Evolutionary conservation across 2,888 invertebrate genomes (phyloP).

Genomic region (Hipparchia semele): DNA sequence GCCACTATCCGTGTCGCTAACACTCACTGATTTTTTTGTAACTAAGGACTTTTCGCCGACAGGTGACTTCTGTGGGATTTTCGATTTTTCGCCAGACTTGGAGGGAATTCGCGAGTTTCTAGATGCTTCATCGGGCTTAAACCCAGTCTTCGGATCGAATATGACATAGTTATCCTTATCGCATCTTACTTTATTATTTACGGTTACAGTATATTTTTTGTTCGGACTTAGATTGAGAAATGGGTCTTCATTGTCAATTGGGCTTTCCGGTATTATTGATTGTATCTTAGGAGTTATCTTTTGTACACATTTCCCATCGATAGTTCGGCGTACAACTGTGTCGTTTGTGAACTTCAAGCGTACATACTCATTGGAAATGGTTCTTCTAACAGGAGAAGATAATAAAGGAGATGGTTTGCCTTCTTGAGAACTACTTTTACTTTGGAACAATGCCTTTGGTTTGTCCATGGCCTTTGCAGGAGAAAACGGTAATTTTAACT

Average conservation of each 20-base stretch:
- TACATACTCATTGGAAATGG: constrained; percentile 80
- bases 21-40: constrained; percentile 67
- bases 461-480: constrained; percentile 73
- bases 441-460: constrained; percentile 75
- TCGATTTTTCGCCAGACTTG: constrained; percentile 64
- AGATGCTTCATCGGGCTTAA: constrained; percentile 58
- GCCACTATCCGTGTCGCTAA: constrained; percentile 86
- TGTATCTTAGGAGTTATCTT: constrained; percentile 79
- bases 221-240: constrained; percentile 78
- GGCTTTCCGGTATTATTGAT: constrained; percentile 79
- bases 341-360: constrained; percentile 74
- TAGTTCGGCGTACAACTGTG: constrained; percentile 70
- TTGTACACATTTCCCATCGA: constrained; percentile 73
- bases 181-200: constrained; percentile 78
- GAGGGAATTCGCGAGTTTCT: constrained; percentile 59
- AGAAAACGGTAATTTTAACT: constrained; percentile 73
- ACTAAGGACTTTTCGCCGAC: constrained; percentile 60
- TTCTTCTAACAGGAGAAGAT: constrained; percentile 70
- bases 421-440: constrained; percentile 58
- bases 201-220: constrained; percentile 80
- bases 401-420: constrained; percentile 66
- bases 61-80: constrained; percentile 66
- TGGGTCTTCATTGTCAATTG: constrained; percentile 76
- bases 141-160: constrained; percentile 78
- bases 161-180: constrained; percentile 81